These are phyloP conservation scores for Idris sp. DNA, from an alignment of 1,140 invertebrate genomes.

Conservation along the genomic window DNA sequence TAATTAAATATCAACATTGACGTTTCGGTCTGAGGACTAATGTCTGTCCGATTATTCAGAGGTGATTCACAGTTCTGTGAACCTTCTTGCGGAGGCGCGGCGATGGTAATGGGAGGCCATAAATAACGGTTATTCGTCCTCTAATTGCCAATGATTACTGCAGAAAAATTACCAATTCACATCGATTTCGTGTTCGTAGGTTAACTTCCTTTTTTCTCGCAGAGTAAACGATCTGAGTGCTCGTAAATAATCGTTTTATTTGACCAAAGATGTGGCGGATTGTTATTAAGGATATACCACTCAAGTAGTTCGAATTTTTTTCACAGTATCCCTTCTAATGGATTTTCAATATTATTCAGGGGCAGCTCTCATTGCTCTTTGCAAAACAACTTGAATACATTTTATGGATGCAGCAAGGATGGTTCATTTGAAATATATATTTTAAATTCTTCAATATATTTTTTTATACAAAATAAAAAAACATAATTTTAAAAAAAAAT, in stretches of 20 bases:
- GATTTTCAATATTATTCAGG: too few relatives aligned
- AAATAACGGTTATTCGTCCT: constrained; percentile 70
- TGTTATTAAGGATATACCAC: too few relatives aligned
- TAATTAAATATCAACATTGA: constrained; percentile 53
- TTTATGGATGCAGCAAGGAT: too few relatives aligned
- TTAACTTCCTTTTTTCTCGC: constrained; percentile 8
- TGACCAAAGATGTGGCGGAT: background rate
- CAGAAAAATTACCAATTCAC: constrained; percentile 72
- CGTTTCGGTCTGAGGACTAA: background rate
- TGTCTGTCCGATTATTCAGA: constrained; percentile 7
- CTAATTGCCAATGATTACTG: constrained; percentile 73
- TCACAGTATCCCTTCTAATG: too few relatives aligned
- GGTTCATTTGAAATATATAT: too few relatives aligned
- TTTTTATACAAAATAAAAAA: too few relatives aligned
- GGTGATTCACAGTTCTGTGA: constrained; percentile 25
- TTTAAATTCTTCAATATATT: too few relatives aligned
- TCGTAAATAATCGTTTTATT: constrained; percentile 9
- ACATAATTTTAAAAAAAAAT: too few relatives aligned
- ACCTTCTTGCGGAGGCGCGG: constrained; percentile 61
- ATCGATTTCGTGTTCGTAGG: constrained; percentile 57
- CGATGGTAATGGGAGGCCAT: constrained; percentile 68
- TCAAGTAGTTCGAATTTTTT: too few relatives aligned
- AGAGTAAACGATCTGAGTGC: too few relatives aligned
- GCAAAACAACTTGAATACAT: too few relatives aligned
- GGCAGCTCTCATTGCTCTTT: too few relatives aligned